Evolutionary conservation across 2,113 vertebrate genomes (phyloP).

Genomic region (Tragelaphus buxtoni): DNA sequence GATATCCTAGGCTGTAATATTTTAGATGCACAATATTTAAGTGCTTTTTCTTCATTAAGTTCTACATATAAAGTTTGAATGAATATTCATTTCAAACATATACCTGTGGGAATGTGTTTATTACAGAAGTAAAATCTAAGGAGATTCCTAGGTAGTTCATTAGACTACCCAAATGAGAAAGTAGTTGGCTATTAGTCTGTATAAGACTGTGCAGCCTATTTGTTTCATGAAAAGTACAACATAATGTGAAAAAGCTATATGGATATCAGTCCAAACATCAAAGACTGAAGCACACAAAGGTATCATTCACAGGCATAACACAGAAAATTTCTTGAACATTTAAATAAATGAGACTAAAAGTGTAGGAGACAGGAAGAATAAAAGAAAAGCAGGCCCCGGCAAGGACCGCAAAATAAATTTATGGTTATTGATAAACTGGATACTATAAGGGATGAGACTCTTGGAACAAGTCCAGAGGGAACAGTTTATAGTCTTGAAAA

Average conservation of each 20-base stretch:
- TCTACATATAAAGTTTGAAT: neutral
- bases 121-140: neutral
- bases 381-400: fast-evolving
- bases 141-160: neutral
- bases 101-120: neutral
- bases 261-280: neutral
- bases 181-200: neutral
- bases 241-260: neutral
- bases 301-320: no score
- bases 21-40: neutral
- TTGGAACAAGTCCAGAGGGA: neutral
- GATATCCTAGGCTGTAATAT: neutral
- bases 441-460: neutral
- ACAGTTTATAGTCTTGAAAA: neutral
- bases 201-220: neutral
- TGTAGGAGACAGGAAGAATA: neutral
- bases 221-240: neutral
- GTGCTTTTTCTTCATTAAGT: neutral
- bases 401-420: neutral
- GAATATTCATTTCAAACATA: neutral
- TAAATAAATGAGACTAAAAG: neutral
- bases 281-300: neutral
- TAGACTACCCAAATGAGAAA: neutral
- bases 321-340: neutral
- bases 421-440: neutral